phyloP scores from a whole-genome alignment of 2,888 invertebrate genomes.

The Eristalis intricaria region DNA sequence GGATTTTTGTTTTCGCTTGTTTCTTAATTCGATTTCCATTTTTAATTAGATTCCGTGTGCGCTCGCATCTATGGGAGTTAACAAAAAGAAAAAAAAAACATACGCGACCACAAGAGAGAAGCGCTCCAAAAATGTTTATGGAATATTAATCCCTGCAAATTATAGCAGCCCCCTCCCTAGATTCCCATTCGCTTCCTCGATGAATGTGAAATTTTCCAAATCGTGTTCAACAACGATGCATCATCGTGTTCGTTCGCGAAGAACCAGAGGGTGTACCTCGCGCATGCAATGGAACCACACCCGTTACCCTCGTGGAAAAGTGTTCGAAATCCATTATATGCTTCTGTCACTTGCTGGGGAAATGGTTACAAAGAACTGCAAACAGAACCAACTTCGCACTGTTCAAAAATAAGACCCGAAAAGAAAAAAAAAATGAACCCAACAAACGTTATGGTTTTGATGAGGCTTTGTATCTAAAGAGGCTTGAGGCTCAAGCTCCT shows the following conservation, averaged over 20 bases:
- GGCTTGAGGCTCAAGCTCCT: constrained; percentile 41
- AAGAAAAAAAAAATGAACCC: constrained; percentile 11
- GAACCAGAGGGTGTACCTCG: background rate
- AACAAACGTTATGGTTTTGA: constrained; percentile 7
- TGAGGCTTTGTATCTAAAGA: constrained; percentile 24
- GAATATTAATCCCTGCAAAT: constrained; percentile 25
- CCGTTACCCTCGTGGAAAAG: constrained; percentile 14
- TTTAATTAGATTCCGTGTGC: constrained; percentile 31
- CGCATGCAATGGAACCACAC: constrained; percentile 46
- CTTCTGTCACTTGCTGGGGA: constrained; percentile 53
- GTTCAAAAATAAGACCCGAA: constrained; percentile 4
- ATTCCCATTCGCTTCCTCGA: background rate
- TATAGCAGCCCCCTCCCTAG: constrained; percentile 12
- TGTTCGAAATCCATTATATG: constrained; percentile 50
- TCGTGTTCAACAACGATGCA: constrained; percentile 45
- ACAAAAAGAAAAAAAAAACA: background rate
- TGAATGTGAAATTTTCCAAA: background rate
- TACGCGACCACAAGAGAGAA: constrained; percentile 4
- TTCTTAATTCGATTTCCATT: constrained; percentile 32
- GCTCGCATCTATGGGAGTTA: background rate
- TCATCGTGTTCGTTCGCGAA: background rate
- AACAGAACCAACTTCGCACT: constrained; percentile 29
- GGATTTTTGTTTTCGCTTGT: background rate
- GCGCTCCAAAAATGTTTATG: background rate
- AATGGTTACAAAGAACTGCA: constrained; percentile 20